Conservation (phyloP, 2,888 invertebrate genomes). For the Apomyelois bistriatella region DNA sequence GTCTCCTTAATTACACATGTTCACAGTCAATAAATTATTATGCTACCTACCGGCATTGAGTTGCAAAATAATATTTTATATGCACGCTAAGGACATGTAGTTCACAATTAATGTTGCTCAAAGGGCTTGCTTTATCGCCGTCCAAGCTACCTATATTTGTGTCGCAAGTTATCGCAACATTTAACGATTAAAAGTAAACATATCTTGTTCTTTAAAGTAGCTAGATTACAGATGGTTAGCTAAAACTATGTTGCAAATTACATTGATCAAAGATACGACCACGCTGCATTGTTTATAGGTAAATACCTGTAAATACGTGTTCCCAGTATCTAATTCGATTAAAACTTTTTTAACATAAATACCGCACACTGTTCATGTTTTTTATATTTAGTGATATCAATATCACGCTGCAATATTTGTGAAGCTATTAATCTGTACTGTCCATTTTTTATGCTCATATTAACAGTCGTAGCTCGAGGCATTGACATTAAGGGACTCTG, state of each 20-base stretch:
- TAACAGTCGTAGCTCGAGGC: conserved; percentile 37
- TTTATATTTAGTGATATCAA: too few species aligned
- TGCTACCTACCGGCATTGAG: neutral
- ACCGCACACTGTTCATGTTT: too few species aligned
- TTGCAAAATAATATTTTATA: conserved; percentile 8
- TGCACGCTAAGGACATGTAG: conserved; percentile 20
- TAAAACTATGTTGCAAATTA: neutral
- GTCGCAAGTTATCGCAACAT: conserved; percentile 23
- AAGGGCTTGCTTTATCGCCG: conserved; percentile 29
- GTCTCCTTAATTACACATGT: conserved; percentile 3
- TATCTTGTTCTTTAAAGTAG: conserved; percentile 2
- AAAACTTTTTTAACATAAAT: too few species aligned
- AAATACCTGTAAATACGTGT: too few species aligned
- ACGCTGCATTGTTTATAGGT: too few species aligned
- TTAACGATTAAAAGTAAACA: conserved; percentile 37
- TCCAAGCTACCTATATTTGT: conserved; percentile 28
- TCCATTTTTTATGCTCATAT: conserved; percentile 17
- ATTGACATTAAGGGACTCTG: conserved; percentile 47
- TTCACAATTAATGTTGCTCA: conserved; percentile 27
- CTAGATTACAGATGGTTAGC: neutral
- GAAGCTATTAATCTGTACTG: neutral
- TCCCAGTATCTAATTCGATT: too few species aligned
- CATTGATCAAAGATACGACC: too few species aligned
- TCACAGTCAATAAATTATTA: conserved; percentile 11
- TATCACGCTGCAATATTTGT: too few species aligned